These are phyloP conservation scores for Geophilus truncorum DNA, from an alignment of 2,888 invertebrate species.

Conservation along the genomic window DNA sequence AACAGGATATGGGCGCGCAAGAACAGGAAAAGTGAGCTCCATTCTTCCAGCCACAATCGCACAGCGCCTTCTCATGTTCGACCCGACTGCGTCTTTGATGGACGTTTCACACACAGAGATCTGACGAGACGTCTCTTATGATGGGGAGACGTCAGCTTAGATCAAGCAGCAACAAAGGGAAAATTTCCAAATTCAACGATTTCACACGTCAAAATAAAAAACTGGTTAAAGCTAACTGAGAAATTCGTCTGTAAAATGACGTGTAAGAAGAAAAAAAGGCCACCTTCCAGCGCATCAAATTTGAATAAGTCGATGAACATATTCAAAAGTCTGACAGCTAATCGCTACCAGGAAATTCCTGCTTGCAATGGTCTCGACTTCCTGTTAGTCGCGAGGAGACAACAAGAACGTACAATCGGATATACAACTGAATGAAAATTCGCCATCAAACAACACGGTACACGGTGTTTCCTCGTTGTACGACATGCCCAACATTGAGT, in stretches of 20 bases:
- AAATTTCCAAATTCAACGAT: not conserved
- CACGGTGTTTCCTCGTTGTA: not conserved
- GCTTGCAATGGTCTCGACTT: not conserved
- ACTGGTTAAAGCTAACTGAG: not conserved
- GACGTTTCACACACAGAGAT: not conserved
- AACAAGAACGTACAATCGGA: not conserved
- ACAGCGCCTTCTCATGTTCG: not conserved
- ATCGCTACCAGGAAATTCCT: conserved; percentile 15
- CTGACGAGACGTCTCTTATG: not conserved
- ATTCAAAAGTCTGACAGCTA: not conserved
- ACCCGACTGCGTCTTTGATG: not conserved
- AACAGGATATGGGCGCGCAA: not conserved
- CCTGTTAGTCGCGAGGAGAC: not conserved
- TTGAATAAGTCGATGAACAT: conserved; percentile 7
- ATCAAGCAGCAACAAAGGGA: not conserved
- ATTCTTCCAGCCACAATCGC: not conserved
- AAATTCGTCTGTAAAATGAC: not conserved
- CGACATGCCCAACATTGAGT: not conserved
- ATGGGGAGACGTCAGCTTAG: not conserved
- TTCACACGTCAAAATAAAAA: not conserved
- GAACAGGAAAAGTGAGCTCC: not conserved
- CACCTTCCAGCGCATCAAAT: not conserved
- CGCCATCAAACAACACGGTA: not conserved
- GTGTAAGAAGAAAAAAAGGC: not conserved
- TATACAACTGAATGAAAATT: not conserved